These are phyloP conservation scores for Geotrypetes seraphini DNA, from an alignment of 2,797 vertebrate genomes.

Conservation along the genomic window DNA sequence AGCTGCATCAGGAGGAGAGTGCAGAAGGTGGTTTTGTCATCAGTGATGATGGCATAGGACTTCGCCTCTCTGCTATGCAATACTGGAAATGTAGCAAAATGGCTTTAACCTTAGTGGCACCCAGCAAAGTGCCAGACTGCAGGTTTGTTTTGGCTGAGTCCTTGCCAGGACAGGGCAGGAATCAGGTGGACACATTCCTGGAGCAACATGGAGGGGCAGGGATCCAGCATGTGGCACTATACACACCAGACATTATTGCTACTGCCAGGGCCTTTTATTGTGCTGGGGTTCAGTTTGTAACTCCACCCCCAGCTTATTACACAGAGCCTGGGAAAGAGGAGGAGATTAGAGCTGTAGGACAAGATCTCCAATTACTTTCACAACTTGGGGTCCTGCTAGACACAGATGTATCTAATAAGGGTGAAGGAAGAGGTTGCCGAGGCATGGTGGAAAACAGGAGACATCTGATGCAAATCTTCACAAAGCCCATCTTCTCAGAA, in stretches of 20 bases:
- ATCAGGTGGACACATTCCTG: constrained; percentile 83
- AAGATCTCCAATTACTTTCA: constrained; percentile 57
- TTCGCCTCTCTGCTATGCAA: constrained; percentile 75
- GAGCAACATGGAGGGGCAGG: constrained; percentile 67
- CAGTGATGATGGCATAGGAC: constrained; percentile 57
- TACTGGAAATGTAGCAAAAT: constrained; percentile 40
- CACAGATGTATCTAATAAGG: constrained; percentile 24
- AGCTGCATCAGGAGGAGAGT: constrained; percentile 62
- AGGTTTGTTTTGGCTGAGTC: constrained; percentile 84
- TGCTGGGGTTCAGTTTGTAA: constrained; percentile 63
- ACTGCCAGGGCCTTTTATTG: constrained; percentile 47
- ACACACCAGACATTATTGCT: constrained; percentile 65
- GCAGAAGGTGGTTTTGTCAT: constrained; percentile 58
- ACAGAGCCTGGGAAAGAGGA: constrained; percentile 61
- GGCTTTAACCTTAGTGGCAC: constrained; percentile 8
- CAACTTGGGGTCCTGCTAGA: constrained; percentile 81
- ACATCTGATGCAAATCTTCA: constrained; percentile 87
- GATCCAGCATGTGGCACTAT: constrained; percentile 80
- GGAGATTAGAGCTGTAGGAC: constrained; percentile 68
- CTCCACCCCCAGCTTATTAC: constrained; percentile 75
- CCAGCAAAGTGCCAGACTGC: constrained; percentile 35
- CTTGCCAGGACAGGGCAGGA: constrained; percentile 50
- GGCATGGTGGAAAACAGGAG: background rate
- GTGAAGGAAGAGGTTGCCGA: accelerated
- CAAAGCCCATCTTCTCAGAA: constrained; percentile 76